Conservation (phyloP, 2,113 vertebrate genomes). For the Sminthopsis crassicaudata region DNA sequence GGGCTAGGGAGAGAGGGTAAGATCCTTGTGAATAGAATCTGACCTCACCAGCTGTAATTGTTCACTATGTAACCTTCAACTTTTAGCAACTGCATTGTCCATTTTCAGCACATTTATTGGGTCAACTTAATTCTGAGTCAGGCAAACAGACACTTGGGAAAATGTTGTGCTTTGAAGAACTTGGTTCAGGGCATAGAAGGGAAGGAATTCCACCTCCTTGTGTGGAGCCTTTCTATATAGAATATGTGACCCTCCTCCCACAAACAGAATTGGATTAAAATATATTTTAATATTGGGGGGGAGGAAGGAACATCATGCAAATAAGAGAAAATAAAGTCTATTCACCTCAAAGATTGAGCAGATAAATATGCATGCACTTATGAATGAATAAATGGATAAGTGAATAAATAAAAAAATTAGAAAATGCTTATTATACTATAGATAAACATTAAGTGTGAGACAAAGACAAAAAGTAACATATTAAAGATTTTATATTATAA, state of each 20-base stretch:
- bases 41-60: constrained; percentile 8
- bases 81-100: constrained; percentile 1
- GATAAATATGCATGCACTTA: not conserved
- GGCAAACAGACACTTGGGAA: not conserved
- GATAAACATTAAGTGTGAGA: not conserved
- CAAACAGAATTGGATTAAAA: not conserved
- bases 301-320: not conserved
- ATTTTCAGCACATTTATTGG: constrained; percentile 28
- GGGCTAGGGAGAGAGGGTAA: not conserved
- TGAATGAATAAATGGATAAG: not conserved
- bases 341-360: not conserved
- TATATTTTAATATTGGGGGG: not conserved
- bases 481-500: too few relatives aligned
- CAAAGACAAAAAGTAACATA: not conserved
- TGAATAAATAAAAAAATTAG: not conserved
- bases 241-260: not conserved
- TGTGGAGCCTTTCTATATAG: not conserved
- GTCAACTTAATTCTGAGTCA: not conserved
- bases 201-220: not conserved
- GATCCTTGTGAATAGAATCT: constrained; percentile 19
- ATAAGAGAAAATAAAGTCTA: not conserved
- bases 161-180: not conserved
- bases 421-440: not conserved
- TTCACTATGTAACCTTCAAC: constrained; percentile 46
- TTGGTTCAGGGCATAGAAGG: not conserved